Conservation (phyloP, 2,113 vertebrate genomes). For the Lethenteron reissneri region DNA sequence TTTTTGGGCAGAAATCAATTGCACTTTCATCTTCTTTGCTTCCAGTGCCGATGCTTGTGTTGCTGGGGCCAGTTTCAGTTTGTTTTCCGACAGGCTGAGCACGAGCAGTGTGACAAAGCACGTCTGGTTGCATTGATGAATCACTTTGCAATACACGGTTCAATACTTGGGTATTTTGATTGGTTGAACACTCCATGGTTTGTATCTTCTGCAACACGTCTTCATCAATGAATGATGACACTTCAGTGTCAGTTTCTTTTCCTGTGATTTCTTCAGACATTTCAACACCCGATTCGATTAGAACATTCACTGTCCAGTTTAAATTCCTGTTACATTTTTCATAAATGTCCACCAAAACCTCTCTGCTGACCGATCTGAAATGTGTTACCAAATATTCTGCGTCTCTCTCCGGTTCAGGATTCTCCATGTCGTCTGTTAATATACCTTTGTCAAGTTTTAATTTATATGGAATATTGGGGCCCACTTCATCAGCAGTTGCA, state of each 20-base stretch:
- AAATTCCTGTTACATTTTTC: conserved; percentile 80
- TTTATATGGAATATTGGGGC: conserved; percentile 1
- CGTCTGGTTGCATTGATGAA: too few species aligned
- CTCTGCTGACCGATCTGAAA: conserved; percentile 54
- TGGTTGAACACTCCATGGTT: too few species aligned
- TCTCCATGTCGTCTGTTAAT: background rate
- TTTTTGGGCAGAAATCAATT: too few species aligned
- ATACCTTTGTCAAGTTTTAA: conserved; percentile 1
- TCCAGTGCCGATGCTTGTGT: too few species aligned
- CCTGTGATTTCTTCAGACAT: conserved; percentile 26
- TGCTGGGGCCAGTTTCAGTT: too few species aligned
- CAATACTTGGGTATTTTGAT: too few species aligned
- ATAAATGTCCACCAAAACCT: conserved; percentile 69
- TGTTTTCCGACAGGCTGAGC: too few species aligned
- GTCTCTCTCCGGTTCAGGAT: background rate
- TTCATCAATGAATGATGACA: background rate
- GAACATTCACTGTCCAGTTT: conserved; percentile 66
- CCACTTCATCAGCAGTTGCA: too few species aligned
- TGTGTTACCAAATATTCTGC: conserved; percentile 15
- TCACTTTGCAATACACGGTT: too few species aligned
- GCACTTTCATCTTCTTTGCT: too few species aligned
- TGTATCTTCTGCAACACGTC: too few species aligned
- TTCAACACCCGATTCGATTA: conserved; percentile 68
- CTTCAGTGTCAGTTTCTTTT: conserved; percentile 4
- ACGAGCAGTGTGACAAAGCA: too few species aligned